Percentiles rank a stretch among this genome's conserved stretches.
Evolutionary conservation across 2,113 vertebrate genomes (phyloP).

Genomic region (Mus spicilegus): DNA sequence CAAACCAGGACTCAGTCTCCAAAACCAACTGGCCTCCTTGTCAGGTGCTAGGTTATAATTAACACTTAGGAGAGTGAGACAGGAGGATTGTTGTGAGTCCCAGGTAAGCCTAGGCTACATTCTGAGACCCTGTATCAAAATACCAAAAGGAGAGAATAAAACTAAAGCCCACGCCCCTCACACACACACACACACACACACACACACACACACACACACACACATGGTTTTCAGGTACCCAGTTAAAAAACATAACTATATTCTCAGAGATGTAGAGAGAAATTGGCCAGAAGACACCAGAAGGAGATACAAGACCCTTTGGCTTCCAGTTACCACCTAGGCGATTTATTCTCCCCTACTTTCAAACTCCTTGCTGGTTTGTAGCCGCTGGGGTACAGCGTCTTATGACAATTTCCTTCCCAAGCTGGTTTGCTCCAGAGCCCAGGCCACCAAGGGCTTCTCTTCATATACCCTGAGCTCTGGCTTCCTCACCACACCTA

Average conservation of each 20-base stretch:
- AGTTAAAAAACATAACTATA: no score
- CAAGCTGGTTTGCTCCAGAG: background rate
- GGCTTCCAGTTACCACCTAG: background rate
- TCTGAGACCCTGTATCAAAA: background rate
- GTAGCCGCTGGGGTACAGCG: background rate
- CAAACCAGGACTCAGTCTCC: background rate
- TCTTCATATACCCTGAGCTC: background rate
- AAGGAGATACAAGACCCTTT: background rate
- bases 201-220: background rate
- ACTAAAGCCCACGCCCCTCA: background rate
- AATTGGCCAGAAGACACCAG: background rate
- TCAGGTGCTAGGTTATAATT: background rate
- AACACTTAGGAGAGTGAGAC: background rate
- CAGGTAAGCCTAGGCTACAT: background rate
- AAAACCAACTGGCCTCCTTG: background rate
- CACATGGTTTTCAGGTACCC: no score
- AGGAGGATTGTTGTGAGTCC: background rate
- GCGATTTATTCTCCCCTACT: background rate
- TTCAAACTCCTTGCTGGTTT: background rate
- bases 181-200: background rate
- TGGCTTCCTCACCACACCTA: background rate
- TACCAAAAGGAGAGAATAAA: background rate
- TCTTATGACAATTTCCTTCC: background rate
- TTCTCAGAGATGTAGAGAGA: background rate
- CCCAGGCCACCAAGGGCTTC: background rate